These are phyloP conservation scores for Dendroctonus valens DNA, from an alignment of 1,140 invertebrate genomes.

Conservation along the genomic window DNA sequence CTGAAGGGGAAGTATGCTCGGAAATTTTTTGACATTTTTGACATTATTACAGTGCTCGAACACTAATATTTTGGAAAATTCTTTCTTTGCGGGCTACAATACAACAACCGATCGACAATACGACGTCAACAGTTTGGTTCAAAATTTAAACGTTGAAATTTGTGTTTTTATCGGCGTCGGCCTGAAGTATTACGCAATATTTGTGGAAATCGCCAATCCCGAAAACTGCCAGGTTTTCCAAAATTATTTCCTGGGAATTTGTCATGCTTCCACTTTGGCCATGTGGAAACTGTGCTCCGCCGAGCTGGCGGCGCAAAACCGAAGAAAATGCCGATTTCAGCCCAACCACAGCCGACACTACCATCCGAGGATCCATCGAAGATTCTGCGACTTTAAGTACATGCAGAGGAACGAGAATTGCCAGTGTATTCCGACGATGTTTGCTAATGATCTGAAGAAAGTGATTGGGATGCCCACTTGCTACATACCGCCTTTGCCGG, in stretches of 20 bases:
- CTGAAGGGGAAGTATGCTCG: slow-evolving; percentile 16
- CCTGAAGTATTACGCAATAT: slow-evolving; percentile 38
- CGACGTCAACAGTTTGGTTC: slow-evolving; percentile 33
- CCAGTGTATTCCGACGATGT: slow-evolving; percentile 31
- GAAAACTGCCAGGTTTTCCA: slow-evolving; percentile 10
- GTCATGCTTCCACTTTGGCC: slow-evolving; percentile 32
- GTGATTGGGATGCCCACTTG: slow-evolving; percentile 40
- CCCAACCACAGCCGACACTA: slow-evolving; percentile 24
- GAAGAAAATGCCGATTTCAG: slow-evolving; percentile 34
- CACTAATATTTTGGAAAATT: slow-evolving; percentile 2
- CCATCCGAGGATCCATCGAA: slow-evolving; percentile 36
- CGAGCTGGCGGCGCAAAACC: slow-evolving; percentile 20
- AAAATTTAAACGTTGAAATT: slow-evolving; percentile 31
- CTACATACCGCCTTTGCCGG: slow-evolving; percentile 37
- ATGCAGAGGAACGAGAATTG: slow-evolving; percentile 32
- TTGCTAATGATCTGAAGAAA: slow-evolving; percentile 32
- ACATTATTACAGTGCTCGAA: slow-evolving; percentile 19
- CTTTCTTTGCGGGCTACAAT: neutral
- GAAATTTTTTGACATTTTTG: slow-evolving; percentile 31
- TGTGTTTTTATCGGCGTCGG: slow-evolving; percentile 38
- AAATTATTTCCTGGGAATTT: slow-evolving; percentile 38
- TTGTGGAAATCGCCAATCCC: slow-evolving; percentile 8
- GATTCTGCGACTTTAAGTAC: slow-evolving; percentile 39
- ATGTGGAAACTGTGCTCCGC: slow-evolving; percentile 35
- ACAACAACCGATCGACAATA: slow-evolving; percentile 17